Base-by-base conservation (phyloP, 1,140 invertebrate genomes). In the Apis laboriosa region DNA sequence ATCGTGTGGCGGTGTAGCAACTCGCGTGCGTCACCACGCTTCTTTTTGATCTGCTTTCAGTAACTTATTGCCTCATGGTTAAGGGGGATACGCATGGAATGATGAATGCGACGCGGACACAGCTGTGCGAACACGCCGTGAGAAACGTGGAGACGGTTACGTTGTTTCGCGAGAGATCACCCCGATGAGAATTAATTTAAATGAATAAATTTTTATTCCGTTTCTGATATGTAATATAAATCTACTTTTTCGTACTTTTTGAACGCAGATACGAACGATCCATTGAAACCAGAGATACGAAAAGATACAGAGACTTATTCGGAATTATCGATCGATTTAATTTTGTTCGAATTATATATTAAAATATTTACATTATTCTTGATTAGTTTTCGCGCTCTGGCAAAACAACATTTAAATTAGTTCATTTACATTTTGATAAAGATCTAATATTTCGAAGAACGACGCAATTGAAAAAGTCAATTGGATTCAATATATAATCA, bases 1-100 rank as follows among this genome's bases (percentile, higher is more conserved):
- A 21, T 49, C 71, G 78, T 66, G 53, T 64, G 55, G 19, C 71
- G 9, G 49, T n/a, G 53, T 74, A 56, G 24, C 61, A 21, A 58
- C 58, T 49, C 56, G 55, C 55, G 21, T 7, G 70, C 49, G 70
- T 56, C 58, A n/a, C 34, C 34, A 9, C 34, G 15, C 28, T 81
- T 68, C 73, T 81, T 81, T 76, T 81, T n/a, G 43, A 76, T 81
- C 63, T 2, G 49, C 55, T 34, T 58, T 56, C 24, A 49, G 51
- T 74, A 81, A 75, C 73, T 68, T 76, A 81, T 68, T 81, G 80
- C 80, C 67, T 67, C 19, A 76, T 55, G 72, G 73, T 80, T 74
- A 64, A 64, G 71, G n/a, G 71, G 24, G 34, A 28, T 80, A 80
- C 68, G 28, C 56, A 3, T n/a, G 72, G 68, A 63, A 80, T 73